phyloP scores from a whole-genome alignment of 2,888 invertebrate genomes.

The Amphiduros pacificus region DNA sequence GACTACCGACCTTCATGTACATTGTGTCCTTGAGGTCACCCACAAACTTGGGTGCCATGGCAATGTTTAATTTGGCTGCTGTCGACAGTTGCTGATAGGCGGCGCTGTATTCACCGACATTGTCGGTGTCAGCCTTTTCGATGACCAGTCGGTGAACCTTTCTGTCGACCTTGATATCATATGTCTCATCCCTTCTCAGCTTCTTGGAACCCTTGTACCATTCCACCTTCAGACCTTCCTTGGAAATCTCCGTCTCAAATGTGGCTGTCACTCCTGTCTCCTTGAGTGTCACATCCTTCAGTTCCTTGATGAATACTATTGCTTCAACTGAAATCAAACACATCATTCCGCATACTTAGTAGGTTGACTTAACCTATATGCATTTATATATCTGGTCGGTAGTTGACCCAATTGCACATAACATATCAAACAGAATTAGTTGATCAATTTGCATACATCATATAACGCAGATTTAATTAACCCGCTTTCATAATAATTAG shows the following conservation, averaged over 20 bases:
- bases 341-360: too few relatives aligned
- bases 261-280: slow-evolving; percentile 40
- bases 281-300: slow-evolving; percentile 47
- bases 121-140: slow-evolving; percentile 26
- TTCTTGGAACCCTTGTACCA: slow-evolving; percentile 64
- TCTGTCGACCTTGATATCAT: slow-evolving; percentile 29
- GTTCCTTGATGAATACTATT: slow-evolving; percentile 44
- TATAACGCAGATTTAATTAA: too few relatives aligned
- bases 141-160: slow-evolving; percentile 32
- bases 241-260: slow-evolving; percentile 80
- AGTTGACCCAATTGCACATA: too few relatives aligned
- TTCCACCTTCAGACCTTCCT: slow-evolving; percentile 74
- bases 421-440: too few relatives aligned
- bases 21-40: slow-evolving; percentile 24
- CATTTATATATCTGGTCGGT: too few relatives aligned
- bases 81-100: slow-evolving; percentile 22
- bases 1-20: slow-evolving; percentile 27
- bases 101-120: slow-evolving; percentile 29
- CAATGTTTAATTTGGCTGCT: slow-evolving; percentile 22
- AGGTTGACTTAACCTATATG: too few relatives aligned
- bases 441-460: too few relatives aligned
- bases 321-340: slow-evolving; percentile 50
- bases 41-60: slow-evolving; percentile 22
- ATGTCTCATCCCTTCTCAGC: slow-evolving; percentile 16
- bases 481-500: too few relatives aligned